Evolutionary conservation across 2,888 invertebrate species (phyloP).

Genomic region (Cephus spinipes): DNA sequence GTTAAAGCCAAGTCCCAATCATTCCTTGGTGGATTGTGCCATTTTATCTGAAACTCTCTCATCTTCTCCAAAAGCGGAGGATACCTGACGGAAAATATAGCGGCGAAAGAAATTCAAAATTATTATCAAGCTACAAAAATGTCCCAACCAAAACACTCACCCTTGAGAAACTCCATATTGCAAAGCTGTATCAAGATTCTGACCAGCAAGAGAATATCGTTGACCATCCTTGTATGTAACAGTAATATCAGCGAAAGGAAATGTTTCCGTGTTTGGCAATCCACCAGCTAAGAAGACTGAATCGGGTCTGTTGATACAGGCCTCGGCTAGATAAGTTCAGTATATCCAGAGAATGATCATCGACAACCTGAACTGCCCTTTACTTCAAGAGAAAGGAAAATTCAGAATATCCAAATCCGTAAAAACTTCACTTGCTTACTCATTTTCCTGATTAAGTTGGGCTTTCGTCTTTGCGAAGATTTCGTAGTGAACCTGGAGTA

Average conservation of each 20-base stretch:
- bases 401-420: not conserved
- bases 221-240: conserved; percentile 71
- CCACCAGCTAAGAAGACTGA: conserved; percentile 76
- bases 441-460: conserved; percentile 67
- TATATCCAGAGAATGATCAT: not conserved
- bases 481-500: conserved; percentile 67
- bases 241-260: conserved; percentile 74
- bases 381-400: not conserved
- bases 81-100: conserved; percentile 64
- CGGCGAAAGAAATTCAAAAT: not conserved
- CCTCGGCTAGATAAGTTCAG: conserved; percentile 59
- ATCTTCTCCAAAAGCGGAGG: conserved; percentile 72
- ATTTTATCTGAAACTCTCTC: conserved; percentile 72
- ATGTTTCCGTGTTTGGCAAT: conserved; percentile 77
- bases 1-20: conserved; percentile 75
- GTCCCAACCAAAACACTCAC: conserved; percentile 58
- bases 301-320: conserved; percentile 64
- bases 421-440: conserved; percentile 49
- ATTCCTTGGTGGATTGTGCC: conserved; percentile 74
- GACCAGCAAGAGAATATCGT: conserved; percentile 68
- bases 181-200: conserved; percentile 73
- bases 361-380: not conserved
- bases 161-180: conserved; percentile 83
- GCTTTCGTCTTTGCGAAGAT: conserved; percentile 61
- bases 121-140: not conserved